Conservation (phyloP, 2,113 vertebrate species). For the Panthera leo region DNA sequence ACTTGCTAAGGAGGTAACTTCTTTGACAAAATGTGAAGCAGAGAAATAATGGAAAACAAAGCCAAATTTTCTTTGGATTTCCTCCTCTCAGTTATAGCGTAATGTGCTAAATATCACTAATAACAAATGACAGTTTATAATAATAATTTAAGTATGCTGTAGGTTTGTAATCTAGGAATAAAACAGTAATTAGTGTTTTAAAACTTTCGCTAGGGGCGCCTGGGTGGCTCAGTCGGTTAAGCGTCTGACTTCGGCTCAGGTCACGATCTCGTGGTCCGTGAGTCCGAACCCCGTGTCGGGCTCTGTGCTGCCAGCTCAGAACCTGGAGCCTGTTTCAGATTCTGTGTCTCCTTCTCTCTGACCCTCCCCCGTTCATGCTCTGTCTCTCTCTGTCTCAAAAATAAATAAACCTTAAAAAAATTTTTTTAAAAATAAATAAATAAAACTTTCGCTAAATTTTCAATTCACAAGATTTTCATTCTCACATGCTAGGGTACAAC, state of each 20-base stretch:
- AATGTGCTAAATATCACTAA: background rate
- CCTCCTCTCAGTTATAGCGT: background rate
- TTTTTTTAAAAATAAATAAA: too few relatives aligned
- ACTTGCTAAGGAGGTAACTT: background rate
- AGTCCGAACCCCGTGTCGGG: too few relatives aligned
- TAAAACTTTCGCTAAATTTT: constrained; percentile 12
- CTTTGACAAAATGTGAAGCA: background rate
- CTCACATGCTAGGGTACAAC: background rate
- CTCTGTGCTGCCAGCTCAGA: too few relatives aligned
- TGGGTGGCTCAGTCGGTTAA: too few relatives aligned
- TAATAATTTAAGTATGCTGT: background rate
- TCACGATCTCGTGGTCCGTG: too few relatives aligned
- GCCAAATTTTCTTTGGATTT: background rate
- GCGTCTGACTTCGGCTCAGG: too few relatives aligned
- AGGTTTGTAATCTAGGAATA: background rate
- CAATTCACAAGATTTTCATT: constrained; percentile 22
- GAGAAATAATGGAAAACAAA: constrained; percentile 15
- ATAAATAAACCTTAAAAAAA: too few relatives aligned
- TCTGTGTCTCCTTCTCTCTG: too few relatives aligned
- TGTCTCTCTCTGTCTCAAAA: too few relatives aligned
- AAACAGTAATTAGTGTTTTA: background rate
- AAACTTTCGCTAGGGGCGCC: background rate
- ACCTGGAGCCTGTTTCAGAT: too few relatives aligned
- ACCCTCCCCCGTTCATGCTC: too few relatives aligned
- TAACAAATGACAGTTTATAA: background rate